phyloP scores from a whole-genome alignment of 53 echinoderm and acorn worm species.

The Holothuria leucospilota region DNA sequence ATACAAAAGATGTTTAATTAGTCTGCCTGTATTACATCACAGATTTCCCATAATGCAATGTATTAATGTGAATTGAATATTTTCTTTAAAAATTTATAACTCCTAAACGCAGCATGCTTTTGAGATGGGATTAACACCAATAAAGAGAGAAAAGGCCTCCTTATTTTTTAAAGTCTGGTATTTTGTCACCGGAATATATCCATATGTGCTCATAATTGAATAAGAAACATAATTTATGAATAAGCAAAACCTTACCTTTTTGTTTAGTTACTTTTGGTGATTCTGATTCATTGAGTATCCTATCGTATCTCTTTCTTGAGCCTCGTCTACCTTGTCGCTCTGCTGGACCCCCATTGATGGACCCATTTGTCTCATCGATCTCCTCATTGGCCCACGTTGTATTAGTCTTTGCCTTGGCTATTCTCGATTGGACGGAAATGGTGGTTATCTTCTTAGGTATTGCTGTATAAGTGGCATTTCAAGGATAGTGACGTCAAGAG shows the following conservation, averaged over 20 bases:
- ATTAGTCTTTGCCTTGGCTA: slow-evolving; percentile 23
- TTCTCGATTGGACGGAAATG: slow-evolving; percentile 33
- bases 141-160: too few relatives aligned
- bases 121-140: too few relatives aligned
- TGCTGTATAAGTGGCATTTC: not conserved
- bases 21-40: too few relatives aligned
- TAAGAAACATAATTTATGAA: too few relatives aligned
- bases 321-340: not conserved
- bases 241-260: not conserved
- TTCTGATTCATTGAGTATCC: slow-evolving; percentile 25
- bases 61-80: too few relatives aligned
- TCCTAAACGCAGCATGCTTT: too few relatives aligned
- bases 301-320: slow-evolving; percentile 15
- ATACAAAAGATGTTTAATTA: too few relatives aligned
- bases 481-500: not conserved
- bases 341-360: not conserved
- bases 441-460: slow-evolving; percentile 34
- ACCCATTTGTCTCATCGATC: not conserved
- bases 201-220: too few relatives aligned
- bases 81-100: too few relatives aligned
- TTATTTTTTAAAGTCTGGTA: too few relatives aligned
- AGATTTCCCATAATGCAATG: too few relatives aligned
- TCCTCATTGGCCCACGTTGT: slow-evolving; percentile 24
- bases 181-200: too few relatives aligned
- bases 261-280: slow-evolving; percentile 6